Conservation (phyloP, 1,140 invertebrate genomes). For the Calycopis cecrops region DNA sequence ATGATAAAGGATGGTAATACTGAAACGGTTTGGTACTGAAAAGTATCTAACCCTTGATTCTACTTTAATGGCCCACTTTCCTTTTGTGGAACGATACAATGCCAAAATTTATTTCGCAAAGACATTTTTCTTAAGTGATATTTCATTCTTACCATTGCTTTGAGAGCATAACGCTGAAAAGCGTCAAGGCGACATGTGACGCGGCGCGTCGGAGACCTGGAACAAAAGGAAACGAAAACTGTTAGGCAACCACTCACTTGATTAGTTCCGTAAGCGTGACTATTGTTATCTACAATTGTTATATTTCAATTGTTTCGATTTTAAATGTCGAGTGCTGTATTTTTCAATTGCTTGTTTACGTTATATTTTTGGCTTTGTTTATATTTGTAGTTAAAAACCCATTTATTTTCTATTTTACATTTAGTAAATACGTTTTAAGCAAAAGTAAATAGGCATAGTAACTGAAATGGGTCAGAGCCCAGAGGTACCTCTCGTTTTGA, state of each 20-base stretch:
- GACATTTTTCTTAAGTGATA: background rate
- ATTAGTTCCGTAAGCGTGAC: background rate
- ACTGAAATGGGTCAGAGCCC: too few species aligned
- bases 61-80: background rate
- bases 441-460: too few species aligned
- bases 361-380: too few species aligned
- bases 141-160: constrained; percentile 13
- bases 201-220: constrained; percentile 11
- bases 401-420: too few species aligned
- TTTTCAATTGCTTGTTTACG: background rate
- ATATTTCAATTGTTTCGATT: background rate
- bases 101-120: too few species aligned
- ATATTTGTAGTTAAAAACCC: too few species aligned
- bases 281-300: background rate
- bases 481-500: too few species aligned
- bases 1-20: too few species aligned
- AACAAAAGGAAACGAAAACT: constrained; percentile 12
- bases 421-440: too few species aligned
- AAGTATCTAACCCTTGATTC: too few species aligned
- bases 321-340: background rate
- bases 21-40: too few species aligned
- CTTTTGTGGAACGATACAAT: background rate
- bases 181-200: constrained; percentile 15
- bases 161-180: constrained; percentile 9
- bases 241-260: constrained; percentile 4